Conservation (phyloP, 2,113 vertebrate species). For the Edolisoma coerulescens region DNA sequence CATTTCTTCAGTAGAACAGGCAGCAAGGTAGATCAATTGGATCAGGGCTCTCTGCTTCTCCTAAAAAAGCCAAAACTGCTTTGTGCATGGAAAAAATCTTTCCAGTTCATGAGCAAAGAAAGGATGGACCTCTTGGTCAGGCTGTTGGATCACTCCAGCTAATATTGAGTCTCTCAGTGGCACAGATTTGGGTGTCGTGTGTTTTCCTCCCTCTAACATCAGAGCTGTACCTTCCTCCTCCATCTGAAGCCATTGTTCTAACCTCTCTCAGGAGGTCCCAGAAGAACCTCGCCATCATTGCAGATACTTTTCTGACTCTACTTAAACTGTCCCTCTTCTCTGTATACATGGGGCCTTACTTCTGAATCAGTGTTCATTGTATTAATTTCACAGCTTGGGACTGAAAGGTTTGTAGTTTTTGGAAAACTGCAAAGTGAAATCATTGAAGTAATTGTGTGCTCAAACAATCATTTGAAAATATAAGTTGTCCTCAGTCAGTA, state of each 20-base stretch:
- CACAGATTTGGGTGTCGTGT: background rate
- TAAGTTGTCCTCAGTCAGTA: background rate
- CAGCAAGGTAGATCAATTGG: background rate
- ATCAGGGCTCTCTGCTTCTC: background rate
- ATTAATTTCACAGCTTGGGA: background rate
- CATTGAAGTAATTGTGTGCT: background rate
- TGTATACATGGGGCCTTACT: rapidly evolving
- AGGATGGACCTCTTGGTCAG: background rate
- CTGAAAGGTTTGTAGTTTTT: background rate
- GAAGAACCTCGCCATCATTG: background rate
- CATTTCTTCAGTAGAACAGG: background rate
- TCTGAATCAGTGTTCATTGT: background rate
- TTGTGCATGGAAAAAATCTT: background rate
- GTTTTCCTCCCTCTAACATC: background rate
- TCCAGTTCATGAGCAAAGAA: background rate
- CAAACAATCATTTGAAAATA: background rate
- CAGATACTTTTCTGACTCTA: background rate
- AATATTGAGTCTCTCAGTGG: background rate
- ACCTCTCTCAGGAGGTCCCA: background rate
- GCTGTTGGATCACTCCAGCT: background rate
- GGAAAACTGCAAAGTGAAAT: background rate
- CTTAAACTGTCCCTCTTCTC: background rate
- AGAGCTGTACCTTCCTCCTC: background rate
- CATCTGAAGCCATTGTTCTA: background rate
- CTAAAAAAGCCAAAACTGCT: background rate